phyloP scores from a whole-genome alignment of 2,797 vertebrate genomes.

The Malurus splendens region DNA sequence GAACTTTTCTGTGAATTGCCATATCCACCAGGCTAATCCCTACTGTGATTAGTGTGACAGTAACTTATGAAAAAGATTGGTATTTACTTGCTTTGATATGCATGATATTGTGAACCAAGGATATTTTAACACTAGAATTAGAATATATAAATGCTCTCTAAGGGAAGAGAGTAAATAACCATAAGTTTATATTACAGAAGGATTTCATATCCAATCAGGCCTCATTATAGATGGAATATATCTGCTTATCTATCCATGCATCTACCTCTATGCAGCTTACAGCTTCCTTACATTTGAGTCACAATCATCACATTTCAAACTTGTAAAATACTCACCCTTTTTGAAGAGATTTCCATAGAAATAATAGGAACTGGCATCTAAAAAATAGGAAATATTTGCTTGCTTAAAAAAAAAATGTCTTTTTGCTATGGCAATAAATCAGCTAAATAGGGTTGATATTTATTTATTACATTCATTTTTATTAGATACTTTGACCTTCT shows the following conservation, averaged over 20 bases:
- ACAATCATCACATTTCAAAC: background rate
- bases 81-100: background rate
- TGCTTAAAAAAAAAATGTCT: background rate
- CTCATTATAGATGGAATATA: background rate
- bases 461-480: background rate
- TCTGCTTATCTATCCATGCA: background rate
- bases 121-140: background rate
- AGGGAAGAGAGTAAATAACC: background rate
- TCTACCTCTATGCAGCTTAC: background rate
- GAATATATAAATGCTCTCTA: background rate
- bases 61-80: background rate
- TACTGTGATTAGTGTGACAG: background rate
- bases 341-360: slow-evolving; percentile 92
- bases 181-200: background rate
- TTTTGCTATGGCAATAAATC: background rate
- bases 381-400: slow-evolving; percentile 25
- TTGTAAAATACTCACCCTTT: slow-evolving; percentile 80
- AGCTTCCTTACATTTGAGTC: background rate
- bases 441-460: background rate
- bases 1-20: background rate
- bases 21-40: background rate
- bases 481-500: background rate
- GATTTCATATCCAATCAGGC: background rate
- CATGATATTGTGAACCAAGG: background rate
- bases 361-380: slow-evolving; percentile 84